Evolutionary conservation across 2,113 vertebrate species (phyloP).

Genomic region (Microcebus murinus): DNA sequence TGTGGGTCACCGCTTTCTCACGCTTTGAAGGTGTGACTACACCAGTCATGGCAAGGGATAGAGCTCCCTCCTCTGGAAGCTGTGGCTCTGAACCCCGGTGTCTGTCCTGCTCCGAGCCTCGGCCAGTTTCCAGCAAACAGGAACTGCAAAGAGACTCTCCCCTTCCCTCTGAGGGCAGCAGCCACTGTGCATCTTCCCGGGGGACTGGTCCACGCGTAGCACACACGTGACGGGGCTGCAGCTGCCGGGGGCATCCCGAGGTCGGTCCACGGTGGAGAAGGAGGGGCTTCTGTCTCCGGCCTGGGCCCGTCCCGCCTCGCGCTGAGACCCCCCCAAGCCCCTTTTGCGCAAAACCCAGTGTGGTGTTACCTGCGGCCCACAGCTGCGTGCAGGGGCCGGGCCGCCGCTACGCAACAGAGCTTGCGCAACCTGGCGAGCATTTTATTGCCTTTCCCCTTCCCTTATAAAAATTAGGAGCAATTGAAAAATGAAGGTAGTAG

Average conservation of each 20-base stretch:
- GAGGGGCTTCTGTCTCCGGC: background rate
- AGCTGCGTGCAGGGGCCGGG: accelerated
- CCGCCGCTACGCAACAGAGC: accelerated
- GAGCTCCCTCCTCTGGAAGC: slow-evolving; percentile 10
- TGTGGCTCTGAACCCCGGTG: background rate
- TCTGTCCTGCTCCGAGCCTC: background rate
- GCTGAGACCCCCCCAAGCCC: accelerated
- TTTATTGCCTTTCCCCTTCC: background rate
- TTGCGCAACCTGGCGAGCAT: accelerated
- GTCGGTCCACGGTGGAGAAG: no score
- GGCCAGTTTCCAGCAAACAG: background rate
- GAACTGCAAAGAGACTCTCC: accelerated
- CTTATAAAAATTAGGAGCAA: background rate
- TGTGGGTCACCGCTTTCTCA: accelerated
- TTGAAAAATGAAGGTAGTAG: background rate
- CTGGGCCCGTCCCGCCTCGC: accelerated
- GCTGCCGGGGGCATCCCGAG: background rate
- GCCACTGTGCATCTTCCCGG: accelerated
- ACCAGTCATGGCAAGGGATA: background rate
- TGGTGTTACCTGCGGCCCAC: background rate
- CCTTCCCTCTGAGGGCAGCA: accelerated
- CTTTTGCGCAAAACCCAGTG: background rate
- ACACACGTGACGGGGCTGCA: accelerated
- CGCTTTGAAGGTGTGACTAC: accelerated
- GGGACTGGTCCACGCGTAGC: accelerated